Evolutionary conservation across 2,888 invertebrate species (phyloP).

Genomic region (Odontocolon sp.): DNA sequence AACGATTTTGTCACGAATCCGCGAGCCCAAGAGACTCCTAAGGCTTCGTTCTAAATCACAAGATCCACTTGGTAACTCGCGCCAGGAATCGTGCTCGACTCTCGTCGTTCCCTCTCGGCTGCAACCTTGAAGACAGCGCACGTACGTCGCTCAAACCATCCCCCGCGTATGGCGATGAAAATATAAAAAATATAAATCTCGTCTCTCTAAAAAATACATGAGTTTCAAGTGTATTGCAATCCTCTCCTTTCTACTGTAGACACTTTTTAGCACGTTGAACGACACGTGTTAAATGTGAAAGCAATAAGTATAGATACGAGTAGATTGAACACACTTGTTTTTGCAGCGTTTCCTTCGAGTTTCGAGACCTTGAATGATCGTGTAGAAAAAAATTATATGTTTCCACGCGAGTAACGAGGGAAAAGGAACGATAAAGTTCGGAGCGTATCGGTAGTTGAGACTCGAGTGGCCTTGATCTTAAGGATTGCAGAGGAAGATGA

Average conservation of each 20-base stretch:
- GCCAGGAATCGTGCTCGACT: conserved; percentile 28
- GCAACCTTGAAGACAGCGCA: conserved; percentile 33
- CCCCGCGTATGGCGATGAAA: background rate
- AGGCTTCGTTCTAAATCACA: conserved; percentile 55
- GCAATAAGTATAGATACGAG: no score
- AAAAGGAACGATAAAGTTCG: conserved; percentile 3
- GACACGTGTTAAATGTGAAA: no score
- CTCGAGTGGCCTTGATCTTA: conserved; percentile 46
- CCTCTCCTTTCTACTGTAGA: no score
- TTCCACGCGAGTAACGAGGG: background rate
- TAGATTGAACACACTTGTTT: no score
- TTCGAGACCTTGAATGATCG: conserved; percentile 11
- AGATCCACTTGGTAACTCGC: conserved; percentile 15
- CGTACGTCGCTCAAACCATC: background rate
- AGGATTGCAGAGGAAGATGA: conserved; percentile 38
- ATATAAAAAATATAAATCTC: conserved; percentile 6
- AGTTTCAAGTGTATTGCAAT: no score
- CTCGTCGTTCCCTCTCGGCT: background rate
- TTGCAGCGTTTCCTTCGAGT: background rate
- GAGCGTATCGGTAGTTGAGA: background rate
- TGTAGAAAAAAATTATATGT: background rate
- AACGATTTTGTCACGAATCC: background rate
- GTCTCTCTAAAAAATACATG: no score
- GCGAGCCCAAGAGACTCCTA: background rate
- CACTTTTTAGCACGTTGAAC: no score